Conservation (phyloP, 92 coral and sea anemone genomes). For the Phenganax marumi region DNA sequence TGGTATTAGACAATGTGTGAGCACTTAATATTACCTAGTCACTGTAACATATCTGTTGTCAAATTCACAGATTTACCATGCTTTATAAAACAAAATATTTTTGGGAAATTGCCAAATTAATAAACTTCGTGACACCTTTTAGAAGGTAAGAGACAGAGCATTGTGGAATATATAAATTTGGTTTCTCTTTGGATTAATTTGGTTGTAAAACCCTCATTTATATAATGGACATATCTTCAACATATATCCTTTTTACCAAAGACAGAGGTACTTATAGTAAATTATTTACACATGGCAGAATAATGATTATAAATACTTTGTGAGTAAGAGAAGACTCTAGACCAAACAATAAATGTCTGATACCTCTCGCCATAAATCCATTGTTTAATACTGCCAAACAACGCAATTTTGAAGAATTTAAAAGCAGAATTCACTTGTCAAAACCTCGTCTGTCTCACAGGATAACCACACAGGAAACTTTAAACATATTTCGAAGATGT, state of each 20-base stretch:
- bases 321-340: not conserved
- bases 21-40: not conserved
- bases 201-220: not conserved
- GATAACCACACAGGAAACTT: slow-evolving; percentile 7
- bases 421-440: not conserved
- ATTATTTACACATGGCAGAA: not conserved
- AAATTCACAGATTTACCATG: not conserved
- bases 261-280: not conserved
- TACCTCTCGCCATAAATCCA: slow-evolving; percentile 18
- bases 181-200: not conserved
- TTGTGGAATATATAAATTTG: not conserved
- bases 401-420: slow-evolving; percentile 17
- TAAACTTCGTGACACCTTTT: not conserved
- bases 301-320: not conserved
- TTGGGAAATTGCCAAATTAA: not conserved
- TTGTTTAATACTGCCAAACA: slow-evolving; percentile 5
- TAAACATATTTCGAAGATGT: slow-evolving; percentile 7
- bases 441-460: slow-evolving; percentile 2
- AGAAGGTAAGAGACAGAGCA: not conserved
- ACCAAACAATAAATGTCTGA: not conserved
- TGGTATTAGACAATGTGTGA: not conserved
- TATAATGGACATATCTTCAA: not conserved
- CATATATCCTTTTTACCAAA: not conserved
- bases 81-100: not conserved
- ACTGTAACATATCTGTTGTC: not conserved